These are phyloP conservation scores for Scaptomyza polygonia DNA, from an alignment of 2,888 invertebrate species.

Conservation along the genomic window DNA sequence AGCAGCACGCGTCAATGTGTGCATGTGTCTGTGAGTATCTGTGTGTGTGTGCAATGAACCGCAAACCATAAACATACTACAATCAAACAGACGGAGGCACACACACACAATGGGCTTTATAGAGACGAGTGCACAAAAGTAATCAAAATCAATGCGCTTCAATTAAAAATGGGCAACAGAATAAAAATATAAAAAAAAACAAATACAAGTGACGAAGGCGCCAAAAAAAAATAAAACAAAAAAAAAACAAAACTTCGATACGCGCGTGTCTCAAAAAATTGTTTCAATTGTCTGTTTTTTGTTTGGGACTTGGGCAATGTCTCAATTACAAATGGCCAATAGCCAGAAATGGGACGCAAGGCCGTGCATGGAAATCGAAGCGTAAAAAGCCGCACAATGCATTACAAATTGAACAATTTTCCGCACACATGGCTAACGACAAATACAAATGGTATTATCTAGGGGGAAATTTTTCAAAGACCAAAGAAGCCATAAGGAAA, in stretches of 20 bases:
- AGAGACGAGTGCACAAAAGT: constrained; percentile 41
- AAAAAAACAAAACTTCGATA: constrained; percentile 42
- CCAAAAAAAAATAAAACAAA: constrained; percentile 39
- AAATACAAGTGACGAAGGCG: constrained; percentile 39
- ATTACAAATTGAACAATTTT: constrained; percentile 57
- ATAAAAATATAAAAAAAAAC: constrained; percentile 9
- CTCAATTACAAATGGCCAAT: constrained; percentile 54
- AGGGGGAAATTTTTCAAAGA: constrained; percentile 40
- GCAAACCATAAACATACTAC: no score
- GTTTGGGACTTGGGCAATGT: constrained; percentile 43
- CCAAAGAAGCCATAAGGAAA: constrained; percentile 49
- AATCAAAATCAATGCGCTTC: constrained; percentile 74
- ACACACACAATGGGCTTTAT: constrained; percentile 26
- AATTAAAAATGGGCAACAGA: constrained; percentile 59
- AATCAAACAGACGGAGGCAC: constrained; percentile 1
- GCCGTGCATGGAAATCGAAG: constrained; percentile 37
- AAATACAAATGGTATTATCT: neutral
- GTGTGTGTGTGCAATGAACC: constrained; percentile 46
- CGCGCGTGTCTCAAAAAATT: constrained; percentile 31
- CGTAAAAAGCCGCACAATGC: constrained; percentile 43
- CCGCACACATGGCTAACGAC: constrained; percentile 58
- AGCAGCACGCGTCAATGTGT: constrained; percentile 51
- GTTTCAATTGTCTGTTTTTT: constrained; percentile 21
- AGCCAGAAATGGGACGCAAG: constrained; percentile 37
- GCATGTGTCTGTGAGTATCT: constrained; percentile 6